Evolutionary conservation across 92 coral and sea anemone species (phyloP).

Genomic region (Porites cylindrica): DNA sequence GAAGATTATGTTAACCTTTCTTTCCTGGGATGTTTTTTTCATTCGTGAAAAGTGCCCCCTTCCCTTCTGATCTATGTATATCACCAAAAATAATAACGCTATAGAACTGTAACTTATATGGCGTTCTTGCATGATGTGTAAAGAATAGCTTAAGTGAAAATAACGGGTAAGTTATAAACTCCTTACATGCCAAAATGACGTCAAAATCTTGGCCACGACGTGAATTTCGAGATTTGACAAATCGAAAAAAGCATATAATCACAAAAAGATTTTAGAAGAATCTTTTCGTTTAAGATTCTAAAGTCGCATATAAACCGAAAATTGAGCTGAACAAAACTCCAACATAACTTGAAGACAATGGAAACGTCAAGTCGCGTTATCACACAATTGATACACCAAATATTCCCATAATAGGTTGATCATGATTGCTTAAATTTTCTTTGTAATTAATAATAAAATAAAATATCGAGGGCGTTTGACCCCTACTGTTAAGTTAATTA

Average conservation of each 20-base stretch:
- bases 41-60: background rate
- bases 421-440: too few relatives aligned
- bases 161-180: background rate
- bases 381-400: slow-evolving; percentile 15
- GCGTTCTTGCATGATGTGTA: slow-evolving; percentile 11
- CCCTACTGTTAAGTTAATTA: too few relatives aligned
- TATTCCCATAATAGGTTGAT: too few relatives aligned
- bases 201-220: background rate
- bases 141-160: slow-evolving; percentile 24
- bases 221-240: too few relatives aligned
- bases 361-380: background rate
- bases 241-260: too few relatives aligned
- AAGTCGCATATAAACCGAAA: background rate
- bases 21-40: too few relatives aligned
- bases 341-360: slow-evolving; percentile 9
- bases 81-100: slow-evolving; percentile 2
- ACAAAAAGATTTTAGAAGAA: background rate
- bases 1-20: background rate
- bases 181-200: slow-evolving; percentile 20
- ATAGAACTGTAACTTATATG: slow-evolving; percentile 6
- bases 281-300: background rate
- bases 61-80: slow-evolving; percentile 8
- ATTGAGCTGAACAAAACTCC: slow-evolving; percentile 9
- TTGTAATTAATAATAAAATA: too few relatives aligned
- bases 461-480: too few relatives aligned